These are phyloP conservation scores for Lanius ludovicianus DNA, from an alignment of 2,113 vertebrate genomes.

Conservation along the genomic window DNA sequence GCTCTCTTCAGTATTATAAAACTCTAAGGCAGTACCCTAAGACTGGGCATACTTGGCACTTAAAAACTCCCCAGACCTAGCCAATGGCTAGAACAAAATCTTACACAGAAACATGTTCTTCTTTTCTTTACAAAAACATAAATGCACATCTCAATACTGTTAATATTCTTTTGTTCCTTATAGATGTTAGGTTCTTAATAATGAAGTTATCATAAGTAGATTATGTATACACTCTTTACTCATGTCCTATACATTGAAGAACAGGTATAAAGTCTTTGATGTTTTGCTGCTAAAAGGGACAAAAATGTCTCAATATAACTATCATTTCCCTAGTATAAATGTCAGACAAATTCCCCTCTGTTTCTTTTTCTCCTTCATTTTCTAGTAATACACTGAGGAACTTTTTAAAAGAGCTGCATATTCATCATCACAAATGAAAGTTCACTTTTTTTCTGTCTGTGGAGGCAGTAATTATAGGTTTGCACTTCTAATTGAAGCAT, in stretches of 20 bases:
- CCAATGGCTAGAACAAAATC: not conserved
- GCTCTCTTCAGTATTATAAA: not conserved
- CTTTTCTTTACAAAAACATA: not conserved
- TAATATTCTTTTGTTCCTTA: not conserved
- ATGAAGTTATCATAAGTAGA: not conserved
- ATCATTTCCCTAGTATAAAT: constrained; percentile 13
- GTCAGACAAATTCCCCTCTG: constrained; percentile 8
- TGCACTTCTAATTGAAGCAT: constrained; percentile 39
- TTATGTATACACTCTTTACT: not conserved
- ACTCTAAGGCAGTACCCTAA: not conserved
- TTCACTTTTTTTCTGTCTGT: constrained; percentile 26
- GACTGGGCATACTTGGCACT: not conserved
- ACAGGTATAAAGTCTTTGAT: not conserved
- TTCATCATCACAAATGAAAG: constrained; percentile 52
- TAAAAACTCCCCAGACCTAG: not conserved
- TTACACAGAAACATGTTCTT: not conserved
- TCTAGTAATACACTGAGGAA: constrained; percentile 51
- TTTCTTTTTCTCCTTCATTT: constrained; percentile 42
- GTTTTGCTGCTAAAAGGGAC: not conserved
- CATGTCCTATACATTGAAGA: not conserved
- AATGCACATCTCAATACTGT: not conserved
- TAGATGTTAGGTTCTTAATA: not conserved
- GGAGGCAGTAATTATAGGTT: constrained; percentile 46
- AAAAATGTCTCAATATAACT: constrained; percentile 22
- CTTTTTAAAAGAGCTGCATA: constrained; percentile 16